phyloP scores from a whole-genome alignment of 2,888 invertebrate genomes.

The Eupithecia dodoneata region DNA sequence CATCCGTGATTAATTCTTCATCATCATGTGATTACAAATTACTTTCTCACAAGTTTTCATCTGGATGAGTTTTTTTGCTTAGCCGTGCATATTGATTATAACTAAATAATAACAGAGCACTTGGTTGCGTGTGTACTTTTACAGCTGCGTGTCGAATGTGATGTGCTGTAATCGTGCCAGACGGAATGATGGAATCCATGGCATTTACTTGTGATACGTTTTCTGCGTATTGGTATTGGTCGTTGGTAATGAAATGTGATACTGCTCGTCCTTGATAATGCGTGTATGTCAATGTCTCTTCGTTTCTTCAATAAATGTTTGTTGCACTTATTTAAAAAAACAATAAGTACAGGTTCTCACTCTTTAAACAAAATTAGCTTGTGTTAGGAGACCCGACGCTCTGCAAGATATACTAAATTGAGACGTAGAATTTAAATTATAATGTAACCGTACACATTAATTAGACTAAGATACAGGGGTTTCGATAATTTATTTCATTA shows the following conservation, averaged over 20 bases:
- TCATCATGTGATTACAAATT: constrained; percentile 35
- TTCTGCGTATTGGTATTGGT: constrained; percentile 29
- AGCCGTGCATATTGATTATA: constrained; percentile 54
- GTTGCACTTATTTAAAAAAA: no score
- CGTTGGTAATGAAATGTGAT: constrained; percentile 31
- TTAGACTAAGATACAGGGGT: no score
- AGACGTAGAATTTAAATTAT: no score
- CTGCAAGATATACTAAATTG: no score
- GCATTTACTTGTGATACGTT: constrained; percentile 31
- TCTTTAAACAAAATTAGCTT: no score
- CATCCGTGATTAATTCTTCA: constrained; percentile 26
- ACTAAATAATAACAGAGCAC: constrained; percentile 59
- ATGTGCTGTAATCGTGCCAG: constrained; percentile 44
- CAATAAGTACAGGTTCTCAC: no score
- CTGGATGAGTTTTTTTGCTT: constrained; percentile 50
- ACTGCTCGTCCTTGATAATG: constrained; percentile 37
- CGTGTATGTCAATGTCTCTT: constrained; percentile 17
- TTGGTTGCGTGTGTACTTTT: constrained; percentile 60
- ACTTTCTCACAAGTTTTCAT: constrained; percentile 41
- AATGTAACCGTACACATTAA: no score
- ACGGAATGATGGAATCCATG: constrained; percentile 37
- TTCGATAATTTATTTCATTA: no score
- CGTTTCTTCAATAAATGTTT: neutral
- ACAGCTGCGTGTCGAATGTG: constrained; percentile 55
- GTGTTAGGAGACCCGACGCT: no score